phyloP scores from a whole-genome alignment of 2,113 vertebrate species.

The Channa argus region DNA sequence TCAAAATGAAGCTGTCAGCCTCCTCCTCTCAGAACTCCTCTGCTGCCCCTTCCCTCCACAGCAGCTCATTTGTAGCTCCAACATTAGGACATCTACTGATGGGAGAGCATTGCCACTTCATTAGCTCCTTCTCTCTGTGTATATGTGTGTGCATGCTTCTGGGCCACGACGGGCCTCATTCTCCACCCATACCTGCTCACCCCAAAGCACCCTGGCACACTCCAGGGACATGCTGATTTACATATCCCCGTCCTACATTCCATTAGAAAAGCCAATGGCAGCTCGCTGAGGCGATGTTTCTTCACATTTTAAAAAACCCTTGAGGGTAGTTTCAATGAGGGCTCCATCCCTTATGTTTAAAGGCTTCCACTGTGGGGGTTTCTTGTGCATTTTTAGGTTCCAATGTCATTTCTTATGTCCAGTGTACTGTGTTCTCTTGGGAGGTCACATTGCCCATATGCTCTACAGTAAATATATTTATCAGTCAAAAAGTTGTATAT shows the following conservation, averaged over 20 bases:
- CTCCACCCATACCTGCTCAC: slow-evolving; percentile 60
- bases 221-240: slow-evolving; percentile 55
- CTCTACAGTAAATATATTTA: slow-evolving; percentile 6
- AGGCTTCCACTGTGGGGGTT: slow-evolving; percentile 35
- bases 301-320: slow-evolving; percentile 30
- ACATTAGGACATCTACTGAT: slow-evolving; percentile 57
- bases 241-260: slow-evolving; percentile 63
- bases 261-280: slow-evolving; percentile 55
- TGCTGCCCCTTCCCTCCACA: slow-evolving; percentile 28
- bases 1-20: slow-evolving; percentile 52
- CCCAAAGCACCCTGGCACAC: slow-evolving; percentile 54
- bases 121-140: slow-evolving; percentile 61
- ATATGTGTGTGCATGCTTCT: slow-evolving; percentile 15
- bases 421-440: neutral
- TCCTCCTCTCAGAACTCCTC: slow-evolving; percentile 4
- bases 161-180: slow-evolving; percentile 49
- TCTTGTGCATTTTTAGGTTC: slow-evolving; percentile 42
- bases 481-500: neutral
- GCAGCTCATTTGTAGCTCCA: slow-evolving; percentile 70
- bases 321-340: slow-evolving; percentile 55
- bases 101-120: slow-evolving; percentile 69
- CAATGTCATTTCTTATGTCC: slow-evolving; percentile 41
- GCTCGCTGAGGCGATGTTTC: slow-evolving; percentile 38
- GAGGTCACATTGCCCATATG: slow-evolving; percentile 14
- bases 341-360: slow-evolving; percentile 58